Base-by-base conservation (phyloP, 2,113 vertebrate species). In the Otus sunia region DNA sequence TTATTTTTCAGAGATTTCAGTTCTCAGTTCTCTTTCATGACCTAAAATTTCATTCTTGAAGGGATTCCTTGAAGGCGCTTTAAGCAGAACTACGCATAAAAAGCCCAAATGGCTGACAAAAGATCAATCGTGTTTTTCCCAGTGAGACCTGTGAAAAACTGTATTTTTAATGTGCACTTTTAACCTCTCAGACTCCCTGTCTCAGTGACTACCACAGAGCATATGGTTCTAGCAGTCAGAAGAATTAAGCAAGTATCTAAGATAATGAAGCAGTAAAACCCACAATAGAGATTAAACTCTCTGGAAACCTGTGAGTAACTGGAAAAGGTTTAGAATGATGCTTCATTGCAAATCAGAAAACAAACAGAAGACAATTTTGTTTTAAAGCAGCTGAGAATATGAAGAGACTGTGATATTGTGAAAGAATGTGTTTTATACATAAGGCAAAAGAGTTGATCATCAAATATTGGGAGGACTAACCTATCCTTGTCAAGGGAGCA, bases 211-310 rank as follows among this genome's bases (percentile, higher is more conserved):
- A 93, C 64, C 45, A 47, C 66, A 39, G 7, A 90, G 85, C 93
- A 95, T 85, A 89, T 79, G 87, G 66, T 72, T 87, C 53, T 45
- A 90, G 74, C 78, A 4, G 0, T 75, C 73, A 91, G 67, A 94
- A 92, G 39, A 91, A 91, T 87, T 94, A 93, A 94, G 49, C n/a
- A 78, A 85, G 59, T 60, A 94, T 66, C 80, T 85, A 50, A 3
- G 69, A 92, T 58, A 95, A 71, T 60, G 50, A 91, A 90, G 77
- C 53, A 90, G 49, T 94, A 94, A 94, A 96, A 92, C 29, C 37
- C 2, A 0, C 74, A 73, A 39, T 4, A 90, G 74, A 60, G 49
- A 81, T 85, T 85, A 90, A 95, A 86, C 25, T 85, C 81, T 93
- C 66, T 82, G 39, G 69, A 96, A 96, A 93, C 49, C 53, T 81